Percentiles rank a stretch among this genome's conserved stretches.
Conservation (phyloP, 2,113 vertebrate genomes). For the Strigops habroptila region DNA sequence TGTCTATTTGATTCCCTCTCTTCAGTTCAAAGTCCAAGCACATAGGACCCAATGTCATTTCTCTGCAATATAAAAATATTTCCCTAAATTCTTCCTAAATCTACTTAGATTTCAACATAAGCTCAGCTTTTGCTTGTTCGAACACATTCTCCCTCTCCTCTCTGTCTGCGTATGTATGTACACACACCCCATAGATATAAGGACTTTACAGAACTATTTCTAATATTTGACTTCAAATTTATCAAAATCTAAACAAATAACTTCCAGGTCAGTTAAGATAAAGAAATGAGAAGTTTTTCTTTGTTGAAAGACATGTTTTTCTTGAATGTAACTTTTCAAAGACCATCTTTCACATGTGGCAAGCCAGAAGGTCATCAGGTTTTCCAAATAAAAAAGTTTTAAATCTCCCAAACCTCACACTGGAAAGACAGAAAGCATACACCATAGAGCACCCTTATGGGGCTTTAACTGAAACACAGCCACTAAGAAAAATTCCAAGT, state of each 20-base stretch:
- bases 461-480: background rate
- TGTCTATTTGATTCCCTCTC: background rate
- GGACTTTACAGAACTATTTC: background rate
- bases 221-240: background rate
- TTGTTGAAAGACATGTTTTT: background rate
- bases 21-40: background rate
- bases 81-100: background rate
- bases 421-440: background rate
- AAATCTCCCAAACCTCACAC: background rate
- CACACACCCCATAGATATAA: background rate
- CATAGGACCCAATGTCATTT: background rate
- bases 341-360: background rate
- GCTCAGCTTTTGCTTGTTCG: background rate
- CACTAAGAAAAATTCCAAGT: background rate
- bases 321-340: background rate
- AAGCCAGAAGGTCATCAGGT: background rate
- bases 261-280: background rate
- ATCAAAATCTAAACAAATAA: background rate
- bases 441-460: background rate
- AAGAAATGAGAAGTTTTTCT: background rate
- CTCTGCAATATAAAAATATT: background rate
- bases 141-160: background rate
- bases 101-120: background rate
- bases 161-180: background rate
- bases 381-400: background rate